Base-by-base conservation (phyloP, 2,888 invertebrate species). In the Odontocolon sp. region DNA sequence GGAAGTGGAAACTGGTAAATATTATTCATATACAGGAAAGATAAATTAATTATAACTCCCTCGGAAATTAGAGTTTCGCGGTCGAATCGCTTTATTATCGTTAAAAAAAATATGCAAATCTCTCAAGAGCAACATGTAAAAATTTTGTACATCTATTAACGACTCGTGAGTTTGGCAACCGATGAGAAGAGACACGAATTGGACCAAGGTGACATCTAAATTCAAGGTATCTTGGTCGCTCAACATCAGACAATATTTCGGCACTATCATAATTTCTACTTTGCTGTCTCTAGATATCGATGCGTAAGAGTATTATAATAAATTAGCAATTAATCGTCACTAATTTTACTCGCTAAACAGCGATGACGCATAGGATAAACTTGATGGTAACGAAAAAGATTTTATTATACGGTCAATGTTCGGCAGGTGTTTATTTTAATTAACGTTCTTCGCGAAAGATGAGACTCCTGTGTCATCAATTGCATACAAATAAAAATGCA, bases 1-100 rank as follows among this genome's bases (percentile, higher is more conserved):
- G 92, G 92, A 72, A 92, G 92, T 73, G 92, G 92, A 73, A 92
- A 92, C 85, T 92, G 92, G 92, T 92, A 89, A 89, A 88, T 83
- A 61, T 71, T 33, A 52, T 69, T 68, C 42, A 57, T 21, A 64
- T 50, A 3, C 9, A n/a, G 8, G 42, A 33, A 33, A 5, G 26
- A 16, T 31, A 28, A 11, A 57, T 68, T 47, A 38, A 64, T 38
- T 16, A 45, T 5, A 2, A 45, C 26, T 26, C 21, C 2, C 9
- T 42, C n/a, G n/a, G n/a, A n/a, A n/a, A n/a, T n/a, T n/a, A n/a
- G n/a, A n/a, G n/a, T n/a, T n/a, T n/a, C n/a, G n/a, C n/a, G n/a
- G 14, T 38, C 11, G 11, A 14, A n/a, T 38, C n/a, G n/a, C 38
- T 11, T 38, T 6, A 26, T 45, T 67, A 16, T 57, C 28, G 45